These are phyloP conservation scores for Peucedramus taeniatus DNA, from an alignment of 2,113 vertebrate species.

Conservation along the genomic window DNA sequence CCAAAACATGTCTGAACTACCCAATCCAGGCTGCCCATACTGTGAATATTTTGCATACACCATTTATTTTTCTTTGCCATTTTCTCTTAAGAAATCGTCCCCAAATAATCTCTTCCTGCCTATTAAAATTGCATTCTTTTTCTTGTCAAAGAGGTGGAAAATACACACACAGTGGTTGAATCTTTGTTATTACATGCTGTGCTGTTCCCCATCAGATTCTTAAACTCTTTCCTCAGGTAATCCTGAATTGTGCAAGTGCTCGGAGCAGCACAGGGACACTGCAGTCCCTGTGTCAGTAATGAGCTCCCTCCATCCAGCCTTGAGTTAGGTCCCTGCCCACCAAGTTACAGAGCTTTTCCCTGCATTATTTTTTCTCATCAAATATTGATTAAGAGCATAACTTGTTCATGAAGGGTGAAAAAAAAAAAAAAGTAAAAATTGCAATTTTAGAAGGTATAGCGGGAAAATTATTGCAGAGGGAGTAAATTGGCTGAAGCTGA, in stretches of 20 bases:
- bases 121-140: background rate
- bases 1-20: background rate
- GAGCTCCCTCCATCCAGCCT: background rate
- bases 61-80: background rate
- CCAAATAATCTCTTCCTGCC: background rate
- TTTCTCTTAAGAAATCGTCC: background rate
- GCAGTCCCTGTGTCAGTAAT: background rate
- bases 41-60: background rate
- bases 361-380: background rate
- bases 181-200: background rate
- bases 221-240: background rate
- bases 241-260: background rate
- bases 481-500: background rate
- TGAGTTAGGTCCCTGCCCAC: background rate
- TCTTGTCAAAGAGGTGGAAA: background rate
- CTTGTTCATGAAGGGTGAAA: background rate
- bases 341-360: background rate
- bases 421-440: background rate
- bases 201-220: background rate
- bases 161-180: background rate
- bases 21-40: background rate
- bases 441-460: background rate
- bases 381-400: background rate
- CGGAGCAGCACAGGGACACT: background rate
- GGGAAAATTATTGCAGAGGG: background rate